A percentile compares a stretch with the other conserved stretches of the same genome.
Evolutionary conservation across 2,113 vertebrate genomes (phyloP).

Genomic region (Nerophis ophidion): DNA sequence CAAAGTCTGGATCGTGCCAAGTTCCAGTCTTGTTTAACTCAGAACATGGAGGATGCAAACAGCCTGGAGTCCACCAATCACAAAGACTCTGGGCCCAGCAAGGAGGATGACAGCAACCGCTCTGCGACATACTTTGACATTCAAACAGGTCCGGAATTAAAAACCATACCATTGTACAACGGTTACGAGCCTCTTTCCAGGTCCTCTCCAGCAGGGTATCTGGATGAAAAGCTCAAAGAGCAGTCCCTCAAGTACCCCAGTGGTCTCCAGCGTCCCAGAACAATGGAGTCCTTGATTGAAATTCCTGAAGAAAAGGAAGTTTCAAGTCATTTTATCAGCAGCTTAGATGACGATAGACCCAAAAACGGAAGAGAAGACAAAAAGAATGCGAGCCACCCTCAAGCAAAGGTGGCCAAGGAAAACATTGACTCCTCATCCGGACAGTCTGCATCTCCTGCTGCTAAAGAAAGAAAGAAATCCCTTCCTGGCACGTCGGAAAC

Average conservation of each 20-base stretch:
- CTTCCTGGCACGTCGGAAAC: not conserved
- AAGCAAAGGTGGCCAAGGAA: not conserved
- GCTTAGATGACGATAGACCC: conserved; percentile 3
- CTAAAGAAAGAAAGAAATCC: conserved; percentile 21
- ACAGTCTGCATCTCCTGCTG: not conserved
- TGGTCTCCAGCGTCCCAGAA: conserved; percentile 74
- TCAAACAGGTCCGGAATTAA: conserved; percentile 41
- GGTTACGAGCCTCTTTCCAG: conserved; percentile 56
- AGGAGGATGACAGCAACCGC: conserved; percentile 37
- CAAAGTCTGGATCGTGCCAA: conserved; percentile 46
- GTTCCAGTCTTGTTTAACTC: conserved; percentile 21
- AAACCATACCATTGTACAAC: not conserved
- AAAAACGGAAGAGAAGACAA: conserved; percentile 1
- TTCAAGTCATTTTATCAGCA: conserved; percentile 74
- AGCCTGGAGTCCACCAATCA: conserved; percentile 58
- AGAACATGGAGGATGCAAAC: conserved; percentile 66
- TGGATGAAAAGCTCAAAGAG: conserved; percentile 65
- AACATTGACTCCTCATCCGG: not conserved
- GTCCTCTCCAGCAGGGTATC: conserved; percentile 68
- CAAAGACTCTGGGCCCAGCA: conserved; percentile 56
- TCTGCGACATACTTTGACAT: conserved; percentile 52
- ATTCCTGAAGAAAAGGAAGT: conserved; percentile 85
- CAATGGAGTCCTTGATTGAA: conserved; percentile 77
- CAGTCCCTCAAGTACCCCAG: conserved; percentile 65
- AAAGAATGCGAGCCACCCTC: not conserved